Evolutionary conservation across 2,797 vertebrate species (phyloP).

Genomic region (Sebastes aleutianus): DNA sequence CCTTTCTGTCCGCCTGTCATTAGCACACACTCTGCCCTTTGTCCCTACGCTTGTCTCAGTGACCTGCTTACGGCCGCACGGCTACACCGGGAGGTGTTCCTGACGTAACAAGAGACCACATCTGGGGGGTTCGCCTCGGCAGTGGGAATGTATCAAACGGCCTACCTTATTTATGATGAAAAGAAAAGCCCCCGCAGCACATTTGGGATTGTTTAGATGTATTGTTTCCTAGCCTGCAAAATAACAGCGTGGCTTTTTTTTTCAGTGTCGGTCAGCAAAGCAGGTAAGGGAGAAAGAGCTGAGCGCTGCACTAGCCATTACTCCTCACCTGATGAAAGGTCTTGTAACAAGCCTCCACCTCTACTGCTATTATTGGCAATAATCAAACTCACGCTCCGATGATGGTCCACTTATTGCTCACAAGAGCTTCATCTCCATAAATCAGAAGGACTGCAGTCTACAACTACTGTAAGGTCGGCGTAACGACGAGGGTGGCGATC

Average conservation of each 20-base stretch:
- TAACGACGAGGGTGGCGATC: neutral
- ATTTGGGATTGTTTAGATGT: constrained; percentile 62
- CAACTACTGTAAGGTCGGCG: neutral
- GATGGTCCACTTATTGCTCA: neutral
- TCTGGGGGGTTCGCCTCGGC: constrained; percentile 31
- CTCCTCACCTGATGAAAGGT: constrained; percentile 58
- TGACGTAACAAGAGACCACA: constrained; percentile 46
- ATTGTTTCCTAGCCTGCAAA: constrained; percentile 64
- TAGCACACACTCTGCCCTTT: constrained; percentile 43
- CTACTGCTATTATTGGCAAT: neutral
- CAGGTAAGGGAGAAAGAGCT: constrained; percentile 66
- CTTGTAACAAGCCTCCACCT: constrained; percentile 24
- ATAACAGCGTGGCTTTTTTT: constrained; percentile 59
- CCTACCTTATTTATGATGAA: constrained; percentile 43
- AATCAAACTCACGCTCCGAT: constrained; percentile 5
- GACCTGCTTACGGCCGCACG: constrained; percentile 32
- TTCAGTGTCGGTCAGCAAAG: constrained; percentile 71
- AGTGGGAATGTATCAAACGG: constrained; percentile 45
- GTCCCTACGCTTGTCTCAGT: constrained; percentile 38
- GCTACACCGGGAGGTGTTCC: constrained; percentile 23
- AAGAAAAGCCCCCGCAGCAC: constrained; percentile 61
- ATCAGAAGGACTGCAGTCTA: neutral
- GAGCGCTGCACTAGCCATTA: constrained; percentile 57
- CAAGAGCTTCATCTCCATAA: neutral
- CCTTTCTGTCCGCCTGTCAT: constrained; percentile 33